Evolutionary conservation across 1,140 invertebrate genomes (phyloP).

Genomic region (Lepidostoma basale): DNA sequence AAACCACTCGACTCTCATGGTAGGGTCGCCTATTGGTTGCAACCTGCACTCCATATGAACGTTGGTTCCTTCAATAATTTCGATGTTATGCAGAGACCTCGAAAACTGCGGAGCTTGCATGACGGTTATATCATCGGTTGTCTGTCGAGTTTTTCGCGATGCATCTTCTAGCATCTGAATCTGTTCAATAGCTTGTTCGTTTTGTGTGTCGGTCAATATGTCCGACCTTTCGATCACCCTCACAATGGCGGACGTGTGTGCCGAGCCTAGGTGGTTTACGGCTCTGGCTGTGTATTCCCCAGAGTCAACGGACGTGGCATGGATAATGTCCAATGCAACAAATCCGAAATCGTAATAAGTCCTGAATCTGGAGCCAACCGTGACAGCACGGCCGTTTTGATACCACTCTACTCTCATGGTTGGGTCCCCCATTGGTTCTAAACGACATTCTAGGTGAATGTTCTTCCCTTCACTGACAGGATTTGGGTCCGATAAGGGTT

Average conservation of each 20-base stretch:
- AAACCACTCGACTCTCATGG: conserved; percentile 97
- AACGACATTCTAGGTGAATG: conserved; percentile 86
- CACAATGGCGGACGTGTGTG: conserved; percentile 89
- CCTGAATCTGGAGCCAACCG: conserved; percentile 87
- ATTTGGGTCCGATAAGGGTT: conserved; percentile 80
- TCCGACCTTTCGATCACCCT: conserved; percentile 82
- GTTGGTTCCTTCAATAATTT: conserved; percentile 90
- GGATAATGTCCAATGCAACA: conserved; percentile 88
- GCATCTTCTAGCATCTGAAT: conserved; percentile 92
- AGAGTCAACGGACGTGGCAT: conserved; percentile 85
- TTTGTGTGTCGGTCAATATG: conserved; percentile 91
- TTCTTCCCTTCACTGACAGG: conserved; percentile 90
- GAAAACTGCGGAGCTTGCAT: conserved; percentile 87
- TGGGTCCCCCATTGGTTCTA: conserved; percentile 95
- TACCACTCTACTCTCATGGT: conserved; percentile 96
- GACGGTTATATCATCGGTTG: conserved; percentile 78
- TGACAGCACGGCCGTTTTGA: conserved; percentile 86
- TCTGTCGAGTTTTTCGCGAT: conserved; percentile 72
- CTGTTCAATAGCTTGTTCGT: conserved; percentile 93
- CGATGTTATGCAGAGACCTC: conserved; percentile 85
- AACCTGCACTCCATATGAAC: conserved; percentile 92
- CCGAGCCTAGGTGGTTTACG: conserved; percentile 90
- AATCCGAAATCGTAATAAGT: conserved; percentile 97
- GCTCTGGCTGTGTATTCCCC: conserved; percentile 92
- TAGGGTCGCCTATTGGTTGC: conserved; percentile 92